Conservation (phyloP, 1,140 invertebrate genomes). For the Eufriesea mexicana region DNA sequence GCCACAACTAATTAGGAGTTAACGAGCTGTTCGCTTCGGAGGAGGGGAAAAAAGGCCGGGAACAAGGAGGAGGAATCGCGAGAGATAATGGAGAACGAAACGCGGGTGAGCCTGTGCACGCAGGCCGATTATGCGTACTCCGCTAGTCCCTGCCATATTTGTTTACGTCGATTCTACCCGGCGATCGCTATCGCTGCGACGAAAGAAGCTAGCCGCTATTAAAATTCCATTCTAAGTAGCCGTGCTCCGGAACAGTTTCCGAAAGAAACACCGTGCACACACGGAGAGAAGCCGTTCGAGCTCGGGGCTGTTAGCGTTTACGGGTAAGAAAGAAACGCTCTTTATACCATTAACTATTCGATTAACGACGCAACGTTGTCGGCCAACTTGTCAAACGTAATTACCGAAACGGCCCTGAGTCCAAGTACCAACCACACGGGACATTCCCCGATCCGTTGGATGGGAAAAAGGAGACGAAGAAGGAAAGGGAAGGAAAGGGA, state of each 20-base stretch:
- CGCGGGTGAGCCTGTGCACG: neutral
- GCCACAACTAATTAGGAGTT: slow-evolving; percentile 24
- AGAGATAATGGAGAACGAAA: neutral
- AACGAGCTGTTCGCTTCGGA: neutral
- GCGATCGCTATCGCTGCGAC: neutral
- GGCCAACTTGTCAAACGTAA: neutral
- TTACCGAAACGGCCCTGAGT: neutral
- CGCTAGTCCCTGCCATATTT: neutral
- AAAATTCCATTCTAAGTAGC: neutral
- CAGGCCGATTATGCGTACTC: neutral
- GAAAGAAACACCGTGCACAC: too few species aligned
- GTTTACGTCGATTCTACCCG: neutral
- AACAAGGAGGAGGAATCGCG: neutral
- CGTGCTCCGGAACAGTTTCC: neutral
- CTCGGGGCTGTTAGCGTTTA: too few species aligned
- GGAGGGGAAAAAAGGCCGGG: neutral
- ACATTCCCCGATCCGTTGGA: too few species aligned
- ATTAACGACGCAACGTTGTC: slow-evolving; percentile 2
- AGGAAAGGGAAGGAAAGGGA: too few species aligned
- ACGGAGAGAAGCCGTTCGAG: too few species aligned
- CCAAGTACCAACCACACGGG: neutral
- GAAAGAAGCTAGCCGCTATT: neutral
- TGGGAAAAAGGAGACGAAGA: neutral
- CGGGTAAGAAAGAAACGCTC: too few species aligned
- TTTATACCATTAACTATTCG: too few species aligned